Percentiles rank a stretch among this genome's conserved stretches.
Evolutionary conservation across 2,888 invertebrate species (phyloP).

Genomic region (Notocelia uddmanniana): DNA sequence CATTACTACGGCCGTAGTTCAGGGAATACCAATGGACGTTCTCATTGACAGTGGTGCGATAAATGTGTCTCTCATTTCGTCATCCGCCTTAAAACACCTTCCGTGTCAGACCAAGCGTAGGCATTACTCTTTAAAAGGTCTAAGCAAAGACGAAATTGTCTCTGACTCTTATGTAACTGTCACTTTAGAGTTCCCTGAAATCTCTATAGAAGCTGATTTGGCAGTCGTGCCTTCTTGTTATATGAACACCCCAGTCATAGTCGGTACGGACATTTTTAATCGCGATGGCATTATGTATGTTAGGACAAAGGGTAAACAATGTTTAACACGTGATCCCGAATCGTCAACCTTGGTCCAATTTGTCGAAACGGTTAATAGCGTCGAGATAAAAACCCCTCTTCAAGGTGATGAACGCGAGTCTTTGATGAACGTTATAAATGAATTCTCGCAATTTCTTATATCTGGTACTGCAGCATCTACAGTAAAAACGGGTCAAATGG

Average conservation of each 20-base stretch:
- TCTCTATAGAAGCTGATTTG: constrained; percentile 49
- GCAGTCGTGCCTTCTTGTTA: constrained; percentile 47
- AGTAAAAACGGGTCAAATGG: constrained; percentile 41
- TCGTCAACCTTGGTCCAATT: not conserved
- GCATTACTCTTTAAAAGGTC: constrained; percentile 40
- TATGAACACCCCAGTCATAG: constrained; percentile 50
- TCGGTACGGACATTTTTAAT: constrained; percentile 50
- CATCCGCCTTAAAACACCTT: constrained; percentile 42
- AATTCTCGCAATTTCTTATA: not conserved
- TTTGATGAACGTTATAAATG: not conserved
- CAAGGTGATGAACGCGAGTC: not conserved
- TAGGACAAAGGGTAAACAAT: not conserved
- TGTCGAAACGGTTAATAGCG: not conserved
- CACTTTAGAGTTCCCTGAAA: constrained; percentile 43
- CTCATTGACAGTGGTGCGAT: constrained; percentile 52
- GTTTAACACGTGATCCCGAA: not conserved
- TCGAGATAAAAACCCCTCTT: constrained; percentile 1
- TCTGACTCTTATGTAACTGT: constrained; percentile 43
- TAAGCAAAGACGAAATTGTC: constrained; percentile 43
- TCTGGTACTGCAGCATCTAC: constrained; percentile 24
- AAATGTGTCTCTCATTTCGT: constrained; percentile 48
- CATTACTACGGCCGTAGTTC: constrained; percentile 42
- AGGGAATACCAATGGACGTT: constrained; percentile 49
- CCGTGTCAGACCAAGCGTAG: constrained; percentile 23
- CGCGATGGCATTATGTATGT: not conserved